Base-by-base conservation (phyloP, 2,113 vertebrate genomes). In the Aegithalos caudatus region DNA sequence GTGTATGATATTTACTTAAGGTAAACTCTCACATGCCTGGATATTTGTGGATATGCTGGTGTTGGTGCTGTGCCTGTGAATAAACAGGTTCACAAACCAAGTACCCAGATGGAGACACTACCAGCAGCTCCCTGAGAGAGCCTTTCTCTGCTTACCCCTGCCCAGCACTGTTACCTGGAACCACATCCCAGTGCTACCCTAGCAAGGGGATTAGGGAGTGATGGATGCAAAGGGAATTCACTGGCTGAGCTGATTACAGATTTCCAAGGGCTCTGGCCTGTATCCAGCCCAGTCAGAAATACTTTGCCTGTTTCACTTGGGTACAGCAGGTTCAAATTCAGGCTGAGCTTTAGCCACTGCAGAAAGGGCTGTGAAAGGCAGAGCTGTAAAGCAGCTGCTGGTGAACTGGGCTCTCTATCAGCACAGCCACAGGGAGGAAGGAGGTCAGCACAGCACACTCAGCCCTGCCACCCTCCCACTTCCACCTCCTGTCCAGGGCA, bases 171-270 rank as follows among this genome's bases (percentile, higher is more conserved):
- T 23, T 45, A 12, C 51, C 45, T 47, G 38, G 47, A 51, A 3
- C 88, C 2, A 3, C 20, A 29, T 20, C 29, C 70, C 53, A 40
- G 29, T 5, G 27, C 44, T 37, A 4, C 14, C n/a, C 48, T 20
- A 21, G 64, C 0, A 1, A 37, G 14, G 15, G 48, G 6, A 3
- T 5, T 16, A 28, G 16, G 25, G 42, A 17, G 6, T 0, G 1
- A 19, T 11, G 0, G 0, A 4, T 25, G 29, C 2, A 2, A 50
- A 54, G 35, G 15, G 20, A 87, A 74, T 56, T 17, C 65, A 78
- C 33, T 61, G 42, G 18, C 65, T 65, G 77, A 78, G 61, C 18
- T 71, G 20, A 13, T 21, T 48, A 29, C 23, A 48, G n/a, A 13
- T 12, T 69, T 51, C 61, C 60, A 57, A 47, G 67, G 38, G 29